Conservation (phyloP, 2,888 invertebrate species). For the Pedicia rivosa region DNA sequence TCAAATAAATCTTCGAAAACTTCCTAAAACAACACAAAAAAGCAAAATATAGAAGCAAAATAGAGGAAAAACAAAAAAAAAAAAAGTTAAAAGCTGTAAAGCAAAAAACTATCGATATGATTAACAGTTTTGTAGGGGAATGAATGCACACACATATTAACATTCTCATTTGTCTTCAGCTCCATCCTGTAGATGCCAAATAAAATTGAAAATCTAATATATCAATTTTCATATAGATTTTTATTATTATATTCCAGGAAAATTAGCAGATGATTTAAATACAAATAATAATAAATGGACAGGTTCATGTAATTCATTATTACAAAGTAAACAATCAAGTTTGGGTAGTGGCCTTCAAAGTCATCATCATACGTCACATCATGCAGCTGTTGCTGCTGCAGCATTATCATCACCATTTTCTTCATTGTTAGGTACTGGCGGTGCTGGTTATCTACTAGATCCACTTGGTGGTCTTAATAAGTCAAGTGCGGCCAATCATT, state of each 20-base stretch:
- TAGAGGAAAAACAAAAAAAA: too few species aligned
- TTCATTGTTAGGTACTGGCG: conserved; percentile 13
- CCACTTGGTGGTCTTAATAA: conserved; percentile 13
- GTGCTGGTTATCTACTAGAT: conserved; percentile 14
- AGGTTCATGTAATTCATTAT: conserved; percentile 12
- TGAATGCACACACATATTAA: conserved; percentile 3
- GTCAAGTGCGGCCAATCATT: conserved; percentile 1
- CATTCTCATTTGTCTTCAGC: conserved; percentile 3
- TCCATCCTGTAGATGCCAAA: conserved; percentile 8
- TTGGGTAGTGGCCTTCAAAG: conserved; percentile 6
- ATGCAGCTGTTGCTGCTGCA: conserved; percentile 13
- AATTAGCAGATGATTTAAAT: conserved; percentile 13
- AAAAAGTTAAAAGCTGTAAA: too few species aligned
- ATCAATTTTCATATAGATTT: conserved; percentile 7
- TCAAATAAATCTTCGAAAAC: too few species aligned
- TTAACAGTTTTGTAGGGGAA: conserved; percentile 3
- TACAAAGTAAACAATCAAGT: conserved; percentile 7
- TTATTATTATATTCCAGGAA: conserved; percentile 10
- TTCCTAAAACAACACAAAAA: too few species aligned
- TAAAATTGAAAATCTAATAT: conserved; percentile 7
- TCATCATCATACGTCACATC: conserved; percentile 12
- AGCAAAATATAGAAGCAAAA: not conserved
- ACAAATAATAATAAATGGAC: conserved; percentile 14
- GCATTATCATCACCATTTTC: conserved; percentile 15
- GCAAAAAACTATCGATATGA: conserved; percentile 3